A percentile compares a stretch with the other conserved stretches of the same genome.
Evolutionary conservation across 2,888 invertebrate genomes (phyloP).

Genomic region (Lordiphosa andalusiaca): DNA sequence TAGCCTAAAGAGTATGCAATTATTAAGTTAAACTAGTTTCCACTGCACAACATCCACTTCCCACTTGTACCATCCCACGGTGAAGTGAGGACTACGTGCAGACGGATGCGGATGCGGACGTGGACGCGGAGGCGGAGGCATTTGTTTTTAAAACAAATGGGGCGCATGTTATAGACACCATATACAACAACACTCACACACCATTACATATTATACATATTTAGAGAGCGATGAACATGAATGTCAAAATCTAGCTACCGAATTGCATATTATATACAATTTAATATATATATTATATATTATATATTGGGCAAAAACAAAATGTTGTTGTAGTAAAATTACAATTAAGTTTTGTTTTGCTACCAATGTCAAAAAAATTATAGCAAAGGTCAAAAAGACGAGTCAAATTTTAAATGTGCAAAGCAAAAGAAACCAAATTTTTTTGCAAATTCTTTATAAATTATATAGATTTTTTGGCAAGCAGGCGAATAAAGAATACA

Average conservation of each 20-base stretch:
- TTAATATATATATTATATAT: slow-evolving; percentile 60
- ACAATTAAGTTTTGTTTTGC: slow-evolving; percentile 75
- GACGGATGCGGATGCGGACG: slow-evolving; percentile 5
- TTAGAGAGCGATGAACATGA: slow-evolving; percentile 34
- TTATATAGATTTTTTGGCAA: slow-evolving; percentile 56
- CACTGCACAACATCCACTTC: slow-evolving; percentile 26
- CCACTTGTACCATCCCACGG: slow-evolving; percentile 3
- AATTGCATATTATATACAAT: slow-evolving; percentile 73
- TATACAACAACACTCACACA: slow-evolving; percentile 27
- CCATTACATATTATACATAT: slow-evolving; percentile 17
- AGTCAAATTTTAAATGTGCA: slow-evolving; percentile 67
- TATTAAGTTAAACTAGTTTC: slow-evolving; percentile 68
- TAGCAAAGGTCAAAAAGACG: slow-evolving; percentile 39
- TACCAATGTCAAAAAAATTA: slow-evolving; percentile 39
- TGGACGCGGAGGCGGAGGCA: slow-evolving; percentile 23
- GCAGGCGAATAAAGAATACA: slow-evolving; percentile 46
- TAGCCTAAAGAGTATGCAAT: slow-evolving; percentile 71
- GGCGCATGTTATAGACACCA: slow-evolving; percentile 26
- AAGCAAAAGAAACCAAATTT: slow-evolving; percentile 34
- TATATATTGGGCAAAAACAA: slow-evolving; percentile 70
- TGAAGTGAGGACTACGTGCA: not conserved
- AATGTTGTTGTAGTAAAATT: slow-evolving; percentile 75
- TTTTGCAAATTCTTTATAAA: slow-evolving; percentile 70
- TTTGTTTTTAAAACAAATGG: slow-evolving; percentile 72
- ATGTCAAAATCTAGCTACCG: slow-evolving; percentile 69